phyloP scores from a whole-genome alignment of 2,113 vertebrate species.

The Harpagus bidentatus region DNA sequence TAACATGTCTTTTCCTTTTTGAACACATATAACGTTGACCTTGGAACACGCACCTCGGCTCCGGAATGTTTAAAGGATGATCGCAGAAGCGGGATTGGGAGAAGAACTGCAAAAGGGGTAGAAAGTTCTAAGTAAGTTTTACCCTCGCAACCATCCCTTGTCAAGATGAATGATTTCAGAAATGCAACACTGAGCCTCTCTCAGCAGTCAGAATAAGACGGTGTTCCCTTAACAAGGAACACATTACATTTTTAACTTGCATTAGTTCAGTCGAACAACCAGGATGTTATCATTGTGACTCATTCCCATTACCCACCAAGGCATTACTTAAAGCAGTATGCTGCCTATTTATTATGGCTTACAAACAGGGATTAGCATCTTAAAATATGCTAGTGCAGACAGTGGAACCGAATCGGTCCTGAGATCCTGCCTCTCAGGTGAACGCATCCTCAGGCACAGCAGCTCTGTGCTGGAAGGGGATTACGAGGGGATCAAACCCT shows the following conservation, averaged over 20 bases:
- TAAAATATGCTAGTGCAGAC: not conserved
- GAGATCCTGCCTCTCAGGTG: not conserved
- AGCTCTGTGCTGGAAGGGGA: not conserved
- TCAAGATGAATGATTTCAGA: not conserved
- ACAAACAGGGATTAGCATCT: not conserved
- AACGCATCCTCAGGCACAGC: not conserved
- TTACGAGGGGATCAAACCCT: not conserved
- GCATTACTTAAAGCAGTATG: not conserved
- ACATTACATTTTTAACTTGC: not conserved
- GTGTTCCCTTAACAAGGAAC: not conserved
- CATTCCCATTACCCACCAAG: constrained; percentile 28
- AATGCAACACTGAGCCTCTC: not conserved
- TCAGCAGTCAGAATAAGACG: not conserved
- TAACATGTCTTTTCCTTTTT: not conserved
- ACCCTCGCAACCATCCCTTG: not conserved
- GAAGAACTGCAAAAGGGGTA: not conserved
- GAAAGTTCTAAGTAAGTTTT: not conserved
- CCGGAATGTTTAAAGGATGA: not conserved
- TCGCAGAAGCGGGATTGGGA: not conserved
- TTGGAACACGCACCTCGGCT: not conserved
- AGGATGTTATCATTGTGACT: constrained; percentile 32
- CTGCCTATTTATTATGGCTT: not conserved
- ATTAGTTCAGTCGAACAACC: not conserved
- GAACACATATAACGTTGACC: not conserved
- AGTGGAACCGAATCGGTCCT: not conserved